Conservation (phyloP, 2,888 invertebrate species). For the Conistra vaccinii region DNA sequence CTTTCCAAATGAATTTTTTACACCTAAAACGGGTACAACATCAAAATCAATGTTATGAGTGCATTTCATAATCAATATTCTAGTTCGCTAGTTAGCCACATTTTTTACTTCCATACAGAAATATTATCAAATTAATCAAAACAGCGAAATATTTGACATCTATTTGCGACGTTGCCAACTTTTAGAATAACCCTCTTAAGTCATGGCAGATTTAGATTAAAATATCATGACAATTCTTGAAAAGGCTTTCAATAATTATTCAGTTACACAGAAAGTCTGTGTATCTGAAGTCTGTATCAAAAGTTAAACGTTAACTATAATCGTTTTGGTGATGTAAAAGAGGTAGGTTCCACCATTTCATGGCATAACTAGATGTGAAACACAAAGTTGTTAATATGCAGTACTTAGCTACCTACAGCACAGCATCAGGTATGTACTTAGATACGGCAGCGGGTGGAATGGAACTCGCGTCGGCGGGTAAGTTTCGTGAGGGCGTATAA, state of each 20-base stretch:
- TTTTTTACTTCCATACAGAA: too few relatives aligned
- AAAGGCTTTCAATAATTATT: background rate
- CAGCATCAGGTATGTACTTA: slow-evolving; percentile 48
- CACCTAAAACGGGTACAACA: too few relatives aligned
- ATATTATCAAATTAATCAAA: too few relatives aligned
- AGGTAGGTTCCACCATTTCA: background rate
- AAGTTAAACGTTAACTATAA: background rate
- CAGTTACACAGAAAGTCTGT: too few relatives aligned
- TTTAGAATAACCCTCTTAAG: too few relatives aligned
- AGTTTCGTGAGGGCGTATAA: slow-evolving; percentile 90
- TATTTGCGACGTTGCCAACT: too few relatives aligned
- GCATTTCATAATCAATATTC: too few relatives aligned
- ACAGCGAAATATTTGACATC: too few relatives aligned
- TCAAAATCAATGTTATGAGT: too few relatives aligned
- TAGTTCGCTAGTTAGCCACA: too few relatives aligned
- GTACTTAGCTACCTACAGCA: slow-evolving; percentile 28
- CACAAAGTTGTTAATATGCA: slow-evolving; percentile 25
- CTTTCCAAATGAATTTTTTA: too few relatives aligned
- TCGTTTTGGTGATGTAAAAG: background rate
- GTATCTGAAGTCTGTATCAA: too few relatives aligned
- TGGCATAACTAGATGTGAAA: slow-evolving; percentile 10
- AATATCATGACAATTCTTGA: background rate
- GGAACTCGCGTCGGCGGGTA: slow-evolving; percentile 70
- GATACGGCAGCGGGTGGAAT: slow-evolving; percentile 48
- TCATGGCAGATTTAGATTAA: background rate